These are phyloP conservation scores for Kradibia gibbosae DNA, from an alignment of 1,140 invertebrate species.

Conservation along the genomic window DNA sequence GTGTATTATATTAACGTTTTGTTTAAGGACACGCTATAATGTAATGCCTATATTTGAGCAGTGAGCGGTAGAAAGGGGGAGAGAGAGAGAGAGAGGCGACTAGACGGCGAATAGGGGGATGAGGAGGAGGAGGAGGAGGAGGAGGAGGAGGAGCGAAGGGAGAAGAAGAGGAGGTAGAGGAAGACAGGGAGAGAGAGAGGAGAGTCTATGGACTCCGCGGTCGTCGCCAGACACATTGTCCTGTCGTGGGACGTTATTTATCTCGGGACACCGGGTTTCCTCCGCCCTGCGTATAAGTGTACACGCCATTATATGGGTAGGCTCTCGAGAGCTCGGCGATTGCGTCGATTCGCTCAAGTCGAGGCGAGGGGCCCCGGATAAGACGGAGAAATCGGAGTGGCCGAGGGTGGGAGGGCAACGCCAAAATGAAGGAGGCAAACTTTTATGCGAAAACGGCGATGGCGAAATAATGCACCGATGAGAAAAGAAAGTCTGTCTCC, in stretches of 20 bases:
- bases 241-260: conserved; percentile 58
- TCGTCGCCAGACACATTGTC: conserved; percentile 59
- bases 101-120: not conserved
- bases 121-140: not conserved
- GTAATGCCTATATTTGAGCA: conserved; percentile 19
- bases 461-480: not conserved
- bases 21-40: conserved; percentile 9
- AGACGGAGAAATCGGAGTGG: conserved; percentile 44
- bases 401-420: conserved; percentile 1
- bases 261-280: conserved; percentile 45
- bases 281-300: conserved; percentile 41
- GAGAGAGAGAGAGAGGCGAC: conserved; percentile 18
- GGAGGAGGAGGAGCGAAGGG: not conserved
- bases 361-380: conserved; percentile 3
- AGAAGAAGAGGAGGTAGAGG: conserved; percentile 1
- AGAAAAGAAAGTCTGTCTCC: not conserved
- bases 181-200: not conserved
- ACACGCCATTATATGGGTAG: conserved; percentile 43
- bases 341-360: conserved; percentile 15
- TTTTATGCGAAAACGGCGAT: conserved; percentile 5
- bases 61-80: not conserved
- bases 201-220: conserved; percentile 11
- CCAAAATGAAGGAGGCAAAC: not conserved
- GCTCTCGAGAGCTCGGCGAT: conserved; percentile 20
- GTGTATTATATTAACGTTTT: not conserved